Evolutionary conservation across 1,140 invertebrate species (phyloP).

Genomic region (Apis cerana): DNA sequence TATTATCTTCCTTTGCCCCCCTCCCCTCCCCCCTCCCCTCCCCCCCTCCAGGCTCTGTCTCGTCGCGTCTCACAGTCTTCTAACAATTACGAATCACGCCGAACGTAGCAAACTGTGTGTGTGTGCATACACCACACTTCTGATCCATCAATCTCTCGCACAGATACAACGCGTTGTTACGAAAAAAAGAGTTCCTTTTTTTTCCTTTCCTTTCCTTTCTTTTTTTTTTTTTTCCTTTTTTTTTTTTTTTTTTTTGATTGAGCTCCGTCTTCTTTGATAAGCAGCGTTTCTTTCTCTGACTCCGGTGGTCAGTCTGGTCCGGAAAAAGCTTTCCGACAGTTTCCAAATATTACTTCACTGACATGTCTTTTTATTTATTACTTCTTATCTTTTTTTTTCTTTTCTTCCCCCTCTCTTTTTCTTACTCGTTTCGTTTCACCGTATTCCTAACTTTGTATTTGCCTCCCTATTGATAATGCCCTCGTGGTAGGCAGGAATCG

Average conservation of each 20-base stretch:
- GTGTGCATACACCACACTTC: conserved; percentile 53
- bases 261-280: conserved; percentile 69
- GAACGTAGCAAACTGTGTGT: conserved; percentile 24
- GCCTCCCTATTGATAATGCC: conserved; percentile 76
- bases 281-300: conserved; percentile 31
- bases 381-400: conserved; percentile 2
- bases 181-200: conserved; percentile 56
- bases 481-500: conserved; percentile 79
- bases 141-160: conserved; percentile 31
- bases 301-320: conserved; percentile 42
- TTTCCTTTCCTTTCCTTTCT: background rate
- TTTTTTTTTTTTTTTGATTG: conserved; percentile 71
- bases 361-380: background rate
- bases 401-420: background rate
- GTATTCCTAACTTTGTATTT: conserved; percentile 46
- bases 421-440: conserved; percentile 12
- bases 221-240: background rate
- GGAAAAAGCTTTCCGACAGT: conserved; percentile 29
- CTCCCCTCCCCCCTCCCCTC: background rate
- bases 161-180: conserved; percentile 50
- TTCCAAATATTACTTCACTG: background rate
- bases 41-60: conserved; percentile 16
- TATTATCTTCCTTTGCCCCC: background rate
- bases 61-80: conserved; percentile 61
- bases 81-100: conserved; percentile 55